Evolutionary conservation across 2,888 invertebrate species (phyloP).

Genomic region (Mythimna loreyi): DNA sequence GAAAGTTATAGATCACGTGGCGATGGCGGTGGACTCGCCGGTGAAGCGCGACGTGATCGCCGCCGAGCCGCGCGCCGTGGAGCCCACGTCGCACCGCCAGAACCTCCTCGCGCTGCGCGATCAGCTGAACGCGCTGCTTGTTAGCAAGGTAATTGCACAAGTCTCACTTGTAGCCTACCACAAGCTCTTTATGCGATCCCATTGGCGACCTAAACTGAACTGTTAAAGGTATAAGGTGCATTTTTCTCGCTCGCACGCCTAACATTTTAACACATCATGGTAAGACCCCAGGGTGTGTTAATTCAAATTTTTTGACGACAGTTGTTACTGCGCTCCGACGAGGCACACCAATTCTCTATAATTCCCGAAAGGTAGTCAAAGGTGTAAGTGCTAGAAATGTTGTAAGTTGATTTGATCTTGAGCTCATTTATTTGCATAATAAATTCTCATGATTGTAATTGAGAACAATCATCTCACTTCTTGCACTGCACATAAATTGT

Average conservation of each 20-base stretch:
- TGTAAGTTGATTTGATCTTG: background rate
- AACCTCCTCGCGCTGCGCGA: slow-evolving; percentile 84
- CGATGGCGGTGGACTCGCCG: slow-evolving; percentile 84
- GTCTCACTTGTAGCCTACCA: too few species aligned
- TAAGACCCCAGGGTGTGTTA: too few species aligned
- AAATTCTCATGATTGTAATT: background rate
- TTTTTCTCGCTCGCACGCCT: too few species aligned
- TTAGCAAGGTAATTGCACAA: slow-evolving; percentile 64
- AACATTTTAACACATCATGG: too few species aligned
- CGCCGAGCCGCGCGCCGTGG: slow-evolving; percentile 79
- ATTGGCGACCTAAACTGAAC: too few species aligned
- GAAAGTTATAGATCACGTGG: slow-evolving; percentile 67
- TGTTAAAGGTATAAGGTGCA: too few species aligned
- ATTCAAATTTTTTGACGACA: too few species aligned
- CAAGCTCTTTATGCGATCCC: too few species aligned
- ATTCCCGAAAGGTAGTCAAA: too few species aligned
- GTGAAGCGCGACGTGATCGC: slow-evolving; percentile 75
- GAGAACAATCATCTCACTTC: slow-evolving; percentile 16
- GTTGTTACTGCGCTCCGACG: too few species aligned
- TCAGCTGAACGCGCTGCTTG: slow-evolving; percentile 82
- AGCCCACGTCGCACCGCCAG: slow-evolving; percentile 82
- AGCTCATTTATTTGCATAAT: background rate
- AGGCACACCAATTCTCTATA: too few species aligned
- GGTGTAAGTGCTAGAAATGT: background rate
- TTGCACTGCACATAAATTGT: slow-evolving; percentile 1